A percentile compares a stretch with the other conserved stretches of the same genome.
Evolutionary conservation across 2,797 vertebrate species (phyloP).

Genomic region (Danionella dracula): DNA sequence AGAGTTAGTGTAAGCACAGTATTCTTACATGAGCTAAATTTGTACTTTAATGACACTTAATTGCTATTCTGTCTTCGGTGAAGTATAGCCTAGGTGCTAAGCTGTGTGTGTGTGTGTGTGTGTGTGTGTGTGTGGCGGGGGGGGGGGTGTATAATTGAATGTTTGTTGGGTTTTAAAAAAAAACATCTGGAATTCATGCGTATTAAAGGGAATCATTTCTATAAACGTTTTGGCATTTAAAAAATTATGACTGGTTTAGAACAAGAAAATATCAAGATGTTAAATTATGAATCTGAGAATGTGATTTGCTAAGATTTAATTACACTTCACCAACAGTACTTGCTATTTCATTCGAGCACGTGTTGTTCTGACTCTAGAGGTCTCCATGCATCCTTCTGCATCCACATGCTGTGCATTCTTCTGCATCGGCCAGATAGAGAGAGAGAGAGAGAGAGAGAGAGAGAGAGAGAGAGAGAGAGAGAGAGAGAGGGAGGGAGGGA

Average conservation of each 20-base stretch:
- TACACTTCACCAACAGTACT: too few relatives aligned
- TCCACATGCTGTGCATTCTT: constrained; percentile 40
- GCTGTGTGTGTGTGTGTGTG: too few relatives aligned
- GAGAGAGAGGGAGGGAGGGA: constrained; percentile 48
- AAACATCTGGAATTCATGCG: too few relatives aligned
- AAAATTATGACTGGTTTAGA: too few relatives aligned
- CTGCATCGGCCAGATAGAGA: constrained; percentile 56
- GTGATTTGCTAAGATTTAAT: too few relatives aligned
- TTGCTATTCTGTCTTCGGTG: background rate
- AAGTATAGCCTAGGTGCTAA: background rate
- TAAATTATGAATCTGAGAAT: too few relatives aligned
- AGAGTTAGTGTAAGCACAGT: background rate
- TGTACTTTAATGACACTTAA: background rate
- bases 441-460: constrained; percentile 26
- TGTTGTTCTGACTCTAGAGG: constrained; percentile 75
- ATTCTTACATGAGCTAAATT: background rate
- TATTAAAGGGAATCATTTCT: too few relatives aligned
- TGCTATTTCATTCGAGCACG: constrained; percentile 19
- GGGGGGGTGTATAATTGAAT: too few relatives aligned
- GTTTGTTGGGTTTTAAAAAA: too few relatives aligned
- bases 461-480: constrained; percentile 52
- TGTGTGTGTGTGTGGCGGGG: too few relatives aligned
- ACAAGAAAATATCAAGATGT: too few relatives aligned
- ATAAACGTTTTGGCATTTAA: too few relatives aligned
- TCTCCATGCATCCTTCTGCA: constrained; percentile 78